A percentile compares a stretch with the other conserved stretches of the same genome.
phyloP scores from a whole-genome alignment of 2,113 vertebrate genomes.

The Pomatorhinus ruficollis region DNA sequence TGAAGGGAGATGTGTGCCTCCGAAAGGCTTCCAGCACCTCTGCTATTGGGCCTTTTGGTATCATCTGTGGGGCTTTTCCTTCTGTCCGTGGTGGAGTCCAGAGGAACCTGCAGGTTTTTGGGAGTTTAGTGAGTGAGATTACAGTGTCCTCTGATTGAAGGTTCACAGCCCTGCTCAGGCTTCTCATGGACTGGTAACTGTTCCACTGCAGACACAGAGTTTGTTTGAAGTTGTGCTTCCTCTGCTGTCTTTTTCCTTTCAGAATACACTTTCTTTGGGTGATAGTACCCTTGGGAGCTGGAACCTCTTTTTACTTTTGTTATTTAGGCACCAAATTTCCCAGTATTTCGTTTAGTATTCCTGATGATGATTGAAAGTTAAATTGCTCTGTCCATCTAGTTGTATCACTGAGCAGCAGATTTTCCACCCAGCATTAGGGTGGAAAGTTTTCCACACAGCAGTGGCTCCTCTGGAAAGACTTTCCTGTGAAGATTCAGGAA shows the following conservation, averaged over 20 bases:
- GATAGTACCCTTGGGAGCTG: neutral
- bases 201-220: neutral
- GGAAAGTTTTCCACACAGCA: neutral
- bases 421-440: neutral
- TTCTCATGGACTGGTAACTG: rapidly evolving
- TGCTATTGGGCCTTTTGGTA: neutral
- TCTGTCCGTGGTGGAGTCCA: rapidly evolving
- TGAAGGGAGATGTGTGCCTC: rapidly evolving
- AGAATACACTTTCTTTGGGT: neutral
- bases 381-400: neutral
- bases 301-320: neutral
- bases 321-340: neutral
- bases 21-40: neutral
- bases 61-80: neutral
- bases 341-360: neutral
- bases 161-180: neutral
- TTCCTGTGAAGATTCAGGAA: neutral
- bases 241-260: neutral
- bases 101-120: neutral
- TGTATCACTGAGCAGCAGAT: neutral
- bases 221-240: neutral
- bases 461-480: neutral
- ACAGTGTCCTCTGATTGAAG: neutral
- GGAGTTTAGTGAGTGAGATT: neutral
- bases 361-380: neutral